phyloP scores from a whole-genome alignment of 2,888 invertebrate species.

The Candidula unifasciata region DNA sequence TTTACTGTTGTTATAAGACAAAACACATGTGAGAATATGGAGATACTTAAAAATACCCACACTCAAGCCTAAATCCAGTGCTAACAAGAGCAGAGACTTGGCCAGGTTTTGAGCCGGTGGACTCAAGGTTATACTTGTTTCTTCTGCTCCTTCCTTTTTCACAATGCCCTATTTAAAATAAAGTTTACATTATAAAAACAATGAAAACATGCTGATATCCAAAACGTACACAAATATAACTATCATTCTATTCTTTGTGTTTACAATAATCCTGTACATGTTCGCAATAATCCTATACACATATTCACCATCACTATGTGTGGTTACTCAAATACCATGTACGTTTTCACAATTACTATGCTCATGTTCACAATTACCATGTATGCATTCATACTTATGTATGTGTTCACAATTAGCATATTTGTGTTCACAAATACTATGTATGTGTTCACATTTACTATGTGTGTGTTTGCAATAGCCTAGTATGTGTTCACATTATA shows the following conservation, averaged over 20 bases:
- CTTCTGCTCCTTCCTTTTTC: constrained; percentile 39
- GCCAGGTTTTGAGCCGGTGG: constrained; percentile 66
- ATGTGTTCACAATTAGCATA: no score
- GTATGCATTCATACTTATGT: no score
- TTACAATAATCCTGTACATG: neutral
- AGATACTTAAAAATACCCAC: constrained; percentile 58
- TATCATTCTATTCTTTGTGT: neutral
- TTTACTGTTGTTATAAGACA: neutral
- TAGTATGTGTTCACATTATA: no score
- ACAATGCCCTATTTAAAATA: constrained; percentile 64
- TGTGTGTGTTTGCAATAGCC: no score
- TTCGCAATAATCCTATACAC: no score
- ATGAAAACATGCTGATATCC: neutral
- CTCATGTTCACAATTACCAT: no score
- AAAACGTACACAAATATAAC: neutral
- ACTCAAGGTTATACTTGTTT: constrained; percentile 59
- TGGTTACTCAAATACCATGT: no score
- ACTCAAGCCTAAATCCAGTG: constrained; percentile 64
- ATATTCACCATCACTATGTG: no score
- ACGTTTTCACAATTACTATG: no score
- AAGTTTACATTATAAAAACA: neutral
- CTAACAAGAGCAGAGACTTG: constrained; percentile 63
- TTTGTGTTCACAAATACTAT: no score
- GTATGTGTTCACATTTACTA: no score
- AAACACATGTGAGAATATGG: neutral